These are phyloP conservation scores for Calosoma granatense DNA, from an alignment of 1,140 invertebrate species.

Conservation along the genomic window DNA sequence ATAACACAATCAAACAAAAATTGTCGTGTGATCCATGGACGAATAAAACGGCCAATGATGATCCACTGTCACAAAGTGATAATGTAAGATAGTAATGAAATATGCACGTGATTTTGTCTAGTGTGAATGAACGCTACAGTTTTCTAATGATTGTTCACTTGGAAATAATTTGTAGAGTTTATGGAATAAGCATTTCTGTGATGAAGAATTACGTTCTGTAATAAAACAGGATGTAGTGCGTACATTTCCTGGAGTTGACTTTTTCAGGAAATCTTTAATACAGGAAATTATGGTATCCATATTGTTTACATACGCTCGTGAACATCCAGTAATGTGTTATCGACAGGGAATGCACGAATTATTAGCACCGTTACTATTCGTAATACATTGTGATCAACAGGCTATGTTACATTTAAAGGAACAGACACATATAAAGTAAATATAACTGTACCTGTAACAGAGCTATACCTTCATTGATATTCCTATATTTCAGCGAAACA, in stretches of 20 bases:
- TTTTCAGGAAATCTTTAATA: conserved; percentile 56
- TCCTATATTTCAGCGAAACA: conserved; percentile 40
- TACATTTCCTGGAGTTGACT: conserved; percentile 69
- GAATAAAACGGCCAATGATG: too few species aligned
- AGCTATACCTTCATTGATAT: background rate
- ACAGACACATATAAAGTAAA: conserved; percentile 27
- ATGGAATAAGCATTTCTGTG: conserved; percentile 74
- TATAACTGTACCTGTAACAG: background rate
- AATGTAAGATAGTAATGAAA: too few species aligned
- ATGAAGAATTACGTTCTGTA: conserved; percentile 59
- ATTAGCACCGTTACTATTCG: conserved; percentile 64
- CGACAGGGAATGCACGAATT: conserved; percentile 81
- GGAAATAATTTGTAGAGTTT: conserved; percentile 61
- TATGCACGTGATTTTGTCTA: too few species aligned
- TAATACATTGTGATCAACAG: conserved; percentile 61
- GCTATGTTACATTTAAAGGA: conserved; percentile 42
- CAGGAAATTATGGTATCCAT: conserved; percentile 62
- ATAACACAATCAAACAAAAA: too few species aligned
- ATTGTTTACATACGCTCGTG: conserved; percentile 62
- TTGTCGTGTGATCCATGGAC: too few species aligned
- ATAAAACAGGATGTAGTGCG: conserved; percentile 72
- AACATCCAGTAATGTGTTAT: conserved; percentile 61
- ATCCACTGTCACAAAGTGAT: too few species aligned
- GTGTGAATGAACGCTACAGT: too few species aligned
- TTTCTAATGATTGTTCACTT: too few species aligned